Base-by-base conservation (phyloP, 2,113 vertebrate species). In the Malurus melanocephalus region DNA sequence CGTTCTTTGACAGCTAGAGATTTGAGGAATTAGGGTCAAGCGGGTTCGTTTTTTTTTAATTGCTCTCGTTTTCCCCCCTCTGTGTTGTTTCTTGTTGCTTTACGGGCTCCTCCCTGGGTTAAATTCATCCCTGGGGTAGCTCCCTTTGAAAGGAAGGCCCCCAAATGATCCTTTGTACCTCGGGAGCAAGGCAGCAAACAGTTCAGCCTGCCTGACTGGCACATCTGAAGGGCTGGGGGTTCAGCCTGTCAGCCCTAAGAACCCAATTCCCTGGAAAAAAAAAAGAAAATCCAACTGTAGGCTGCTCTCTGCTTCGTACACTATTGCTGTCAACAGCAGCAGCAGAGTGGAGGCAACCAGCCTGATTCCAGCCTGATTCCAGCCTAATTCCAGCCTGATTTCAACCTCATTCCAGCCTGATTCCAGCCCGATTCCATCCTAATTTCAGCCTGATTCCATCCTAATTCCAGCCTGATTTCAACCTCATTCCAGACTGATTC, bases 11-110 rank as follows among this genome's bases (percentile, higher is more conserved):
- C 93, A 94, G 89, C 92, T 76, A 93, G 60, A 60, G 76, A 93
- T 94, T 94, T 95, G 95, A 83, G 92, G 92, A 81, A 73, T 55
- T 79, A 95, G 95, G 91, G 93, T 97, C 94, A 93, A 93, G 84
- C 53, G 78, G 94, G 89, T 92, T 96, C 94, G 73, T 93, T 94
- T 85, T 93, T 35, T 35, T 94, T 96, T 95, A 96, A 97, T 96
- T 96, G 95, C 93, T 89, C 93, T 96, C 87, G 88, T 93, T 93
- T 95, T 95, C 91, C 92, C 92, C 83, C 74, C 71, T 80, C 81
- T 40, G 89, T 72, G 81, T 92, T 94, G 78, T 91, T 94, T 85
- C 66, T 64, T 77, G 77, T 72, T 38, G 0, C 61, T 94, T 95
- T 92, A 91, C 27, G 87, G 84, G 72, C 81, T 84, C 64, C 82